Percentiles rank a stretch among this genome's conserved stretches.
These are phyloP conservation scores for Uromys caudimaculatus DNA, from an alignment of 2,797 vertebrate species.

Conservation along the genomic window DNA sequence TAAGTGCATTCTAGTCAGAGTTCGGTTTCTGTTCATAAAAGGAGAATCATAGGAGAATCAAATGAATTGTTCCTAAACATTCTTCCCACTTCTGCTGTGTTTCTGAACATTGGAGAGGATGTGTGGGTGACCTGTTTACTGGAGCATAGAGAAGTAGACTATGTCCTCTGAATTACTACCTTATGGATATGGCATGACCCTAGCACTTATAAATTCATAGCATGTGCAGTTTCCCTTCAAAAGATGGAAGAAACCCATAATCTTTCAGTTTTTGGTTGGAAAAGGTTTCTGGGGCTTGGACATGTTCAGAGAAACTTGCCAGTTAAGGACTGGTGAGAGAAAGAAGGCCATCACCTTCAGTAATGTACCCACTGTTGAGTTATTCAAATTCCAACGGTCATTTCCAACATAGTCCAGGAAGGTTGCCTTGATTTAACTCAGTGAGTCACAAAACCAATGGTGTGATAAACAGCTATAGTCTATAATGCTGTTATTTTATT, in stretches of 20 bases:
- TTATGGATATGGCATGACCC: not conserved
- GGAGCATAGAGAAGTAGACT: not conserved
- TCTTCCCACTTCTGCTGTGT: not conserved
- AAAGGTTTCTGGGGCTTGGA: not conserved
- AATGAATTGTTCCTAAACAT: not conserved
- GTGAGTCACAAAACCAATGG: not conserved
- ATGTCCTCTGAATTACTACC: not conserved
- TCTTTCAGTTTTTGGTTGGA: not conserved
- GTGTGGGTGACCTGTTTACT: not conserved
- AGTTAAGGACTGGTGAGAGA: not conserved
- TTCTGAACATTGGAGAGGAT: not conserved
- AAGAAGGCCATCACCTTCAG: not conserved
- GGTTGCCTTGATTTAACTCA: not conserved
- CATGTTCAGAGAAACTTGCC: not conserved
- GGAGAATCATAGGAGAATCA: not conserved
- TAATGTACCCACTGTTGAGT: not conserved
- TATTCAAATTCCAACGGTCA: not conserved
- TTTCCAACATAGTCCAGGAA: not conserved
- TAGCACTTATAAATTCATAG: not conserved
- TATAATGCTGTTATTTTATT: not conserved
- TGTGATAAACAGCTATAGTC: not conserved
- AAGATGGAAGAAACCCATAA: not conserved
- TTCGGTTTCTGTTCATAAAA: not conserved
- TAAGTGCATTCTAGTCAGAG: not conserved
- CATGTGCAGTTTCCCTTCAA: not conserved